Percentiles rank a stretch among this genome's conserved stretches.
Evolutionary conservation across 64 coral and sea anemone species (phyloP).

Genomic region (Stylophora pistillata): DNA sequence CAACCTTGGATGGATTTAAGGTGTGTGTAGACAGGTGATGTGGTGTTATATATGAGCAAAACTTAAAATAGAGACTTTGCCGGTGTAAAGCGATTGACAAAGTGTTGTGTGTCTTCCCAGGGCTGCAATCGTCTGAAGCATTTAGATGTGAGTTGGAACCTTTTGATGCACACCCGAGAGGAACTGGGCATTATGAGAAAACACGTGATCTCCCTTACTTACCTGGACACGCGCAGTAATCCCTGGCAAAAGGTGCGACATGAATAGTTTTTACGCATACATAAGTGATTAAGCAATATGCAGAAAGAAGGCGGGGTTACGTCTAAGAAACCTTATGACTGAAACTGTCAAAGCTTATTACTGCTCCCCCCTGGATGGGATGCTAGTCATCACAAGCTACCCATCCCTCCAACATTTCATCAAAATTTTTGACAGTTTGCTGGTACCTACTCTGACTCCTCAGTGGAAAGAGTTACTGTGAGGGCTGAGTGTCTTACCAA

Average conservation of each 20-base stretch:
- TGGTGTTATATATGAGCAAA: not conserved
- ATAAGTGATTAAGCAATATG: too few relatives aligned
- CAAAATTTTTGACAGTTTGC: too few relatives aligned
- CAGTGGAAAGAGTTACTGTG: too few relatives aligned
- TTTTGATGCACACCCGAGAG: slow-evolving; percentile 77
- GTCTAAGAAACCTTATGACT: too few relatives aligned
- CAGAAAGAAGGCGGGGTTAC: too few relatives aligned
- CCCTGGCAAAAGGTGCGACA: slow-evolving; percentile 79
- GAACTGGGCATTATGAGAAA: slow-evolving; percentile 93
- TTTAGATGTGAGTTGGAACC: slow-evolving; percentile 91
- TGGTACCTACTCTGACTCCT: too few relatives aligned
- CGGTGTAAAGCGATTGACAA: not conserved
- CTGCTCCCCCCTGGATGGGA: too few relatives aligned
- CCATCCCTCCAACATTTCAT: too few relatives aligned
- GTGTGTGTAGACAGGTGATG: slow-evolving; percentile 25
- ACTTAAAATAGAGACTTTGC: not conserved
- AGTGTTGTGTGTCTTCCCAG: slow-evolving; percentile 11
- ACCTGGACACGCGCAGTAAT: slow-evolving; percentile 77
- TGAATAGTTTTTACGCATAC: not conserved
- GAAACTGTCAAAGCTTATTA: too few relatives aligned
- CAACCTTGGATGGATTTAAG: slow-evolving; percentile 93
- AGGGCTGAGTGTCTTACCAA: too few relatives aligned
- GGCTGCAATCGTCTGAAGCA: slow-evolving; percentile 74
- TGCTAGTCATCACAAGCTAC: too few relatives aligned
- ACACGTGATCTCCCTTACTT: slow-evolving; percentile 75